Evolutionary conservation across 2,888 invertebrate species (phyloP), one percentile per base, ranked within the genome.

Genomic region (Seira sanloemensis): DNA sequence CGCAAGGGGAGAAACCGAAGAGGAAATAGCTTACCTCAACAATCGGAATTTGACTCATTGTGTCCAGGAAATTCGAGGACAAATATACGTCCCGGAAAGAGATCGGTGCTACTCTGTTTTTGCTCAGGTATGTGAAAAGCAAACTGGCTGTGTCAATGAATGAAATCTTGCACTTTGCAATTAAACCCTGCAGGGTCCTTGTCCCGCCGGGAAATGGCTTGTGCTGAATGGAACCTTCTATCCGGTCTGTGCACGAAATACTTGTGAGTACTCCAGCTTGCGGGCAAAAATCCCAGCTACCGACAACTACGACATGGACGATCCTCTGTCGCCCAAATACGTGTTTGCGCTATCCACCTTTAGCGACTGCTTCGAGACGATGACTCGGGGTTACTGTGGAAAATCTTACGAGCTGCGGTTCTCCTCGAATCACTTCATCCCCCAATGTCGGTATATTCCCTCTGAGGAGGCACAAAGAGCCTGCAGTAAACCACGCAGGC

Each of bases 101-200:
- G 75, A 86, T 50, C 71, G 86, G 0, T 88, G 88, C 69, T 88
- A 77, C 50, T 84, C 85, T 9, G 85, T 81, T 0, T 88, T 86
- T 75, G 75, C 86, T 23, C 86, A 88, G 72, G 87, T 86, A 76
- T 62, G 12, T 1, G 5, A n/a, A 21, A 23, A 25, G 46, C 24
- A 78, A 27, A 37, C n/a, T n/a, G 37, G 4, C 37, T 37, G 37
- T 37, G 37, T 37, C 5, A 37, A 37, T 37, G 37, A 7, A 7
- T 37, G 37, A 37, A n/a, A n/a, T 12, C 37, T 37, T 37, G 4
- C 12, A 7, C 37, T 37, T 37, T 24, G 67, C 12, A 37, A 37
- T 37, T 37, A 7, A 37, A 37, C 66, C 27, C 23, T 76, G 9
- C 23, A 87, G 87, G 87, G 87, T 21, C 87, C 87, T 9, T 87